Conservation (phyloP, 2,113 vertebrate genomes). For the Rattus norvegicus region GRCr8 NC_086022.1:126765001-126765500, state of each 20-base stretch:
- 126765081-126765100: background rate
- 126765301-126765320: constrained; percentile 20
- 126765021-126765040: background rate
- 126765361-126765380: constrained; percentile 41
- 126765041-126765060: background rate
- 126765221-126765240: constrained; percentile 54
- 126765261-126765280: constrained; percentile 72
- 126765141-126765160: constrained; percentile 46
- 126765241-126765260: constrained; percentile 61
- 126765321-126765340: constrained; percentile 45
- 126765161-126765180: constrained; percentile 54
- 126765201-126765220: constrained; percentile 35
- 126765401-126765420: constrained; percentile 83
- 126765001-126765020: background rate
- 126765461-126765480: constrained; percentile 69
- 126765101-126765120: background rate
- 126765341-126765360: constrained; percentile 62
- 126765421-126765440: constrained; percentile 64
- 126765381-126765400: constrained; percentile 42
- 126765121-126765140: constrained; percentile 4
- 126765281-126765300: constrained; percentile 36
- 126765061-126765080: background rate
- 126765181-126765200: background rate
- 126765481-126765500: constrained; percentile 82
- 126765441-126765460: constrained; percentile 71